Evolutionary conservation across 1,140 invertebrate genomes (phyloP).

Genomic region (Drusus annulatus): DNA sequence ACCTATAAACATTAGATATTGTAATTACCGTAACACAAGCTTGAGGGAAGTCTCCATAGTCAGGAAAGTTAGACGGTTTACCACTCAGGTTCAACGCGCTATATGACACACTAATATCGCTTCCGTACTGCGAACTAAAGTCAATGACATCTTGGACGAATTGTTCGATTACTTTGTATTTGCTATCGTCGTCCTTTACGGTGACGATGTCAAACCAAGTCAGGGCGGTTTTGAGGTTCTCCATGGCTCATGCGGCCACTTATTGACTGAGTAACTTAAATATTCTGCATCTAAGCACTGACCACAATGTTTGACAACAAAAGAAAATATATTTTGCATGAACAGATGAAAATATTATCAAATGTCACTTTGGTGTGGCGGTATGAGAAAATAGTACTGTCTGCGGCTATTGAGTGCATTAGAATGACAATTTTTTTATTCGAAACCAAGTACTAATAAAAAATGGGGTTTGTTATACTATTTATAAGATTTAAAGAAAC

Average conservation of each 20-base stretch:
- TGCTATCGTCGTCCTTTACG: slow-evolving; percentile 24
- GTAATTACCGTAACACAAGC: slow-evolving; percentile 87
- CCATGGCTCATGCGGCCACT: slow-evolving; percentile 27
- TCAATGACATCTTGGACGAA: slow-evolving; percentile 81
- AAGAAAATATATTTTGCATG: not conserved
- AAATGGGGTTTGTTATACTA: too few species aligned
- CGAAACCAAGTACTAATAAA: too few species aligned
- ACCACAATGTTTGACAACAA: slow-evolving; percentile 7
- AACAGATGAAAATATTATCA: slow-evolving; percentile 15
- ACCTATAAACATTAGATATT: too few species aligned
- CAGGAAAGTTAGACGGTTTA: slow-evolving; percentile 86
- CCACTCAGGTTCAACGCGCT: slow-evolving; percentile 89
- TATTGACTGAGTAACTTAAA: not conserved
- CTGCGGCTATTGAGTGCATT: not conserved
- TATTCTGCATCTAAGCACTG: not conserved
- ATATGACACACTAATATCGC: slow-evolving; percentile 89
- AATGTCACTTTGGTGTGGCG: slow-evolving; percentile 22
- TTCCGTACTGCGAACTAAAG: slow-evolving; percentile 93
- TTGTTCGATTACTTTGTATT: slow-evolving; percentile 72
- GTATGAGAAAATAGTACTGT: not conserved
- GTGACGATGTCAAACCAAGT: slow-evolving; percentile 46
- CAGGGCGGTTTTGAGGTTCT: slow-evolving; percentile 46
- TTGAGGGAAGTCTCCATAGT: slow-evolving; percentile 92
- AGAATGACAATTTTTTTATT: too few species aligned
- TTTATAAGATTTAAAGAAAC: too few species aligned